phyloP scores from a whole-genome alignment of 2,797 vertebrate species.

The Thaleichthys pacificus region DNA sequence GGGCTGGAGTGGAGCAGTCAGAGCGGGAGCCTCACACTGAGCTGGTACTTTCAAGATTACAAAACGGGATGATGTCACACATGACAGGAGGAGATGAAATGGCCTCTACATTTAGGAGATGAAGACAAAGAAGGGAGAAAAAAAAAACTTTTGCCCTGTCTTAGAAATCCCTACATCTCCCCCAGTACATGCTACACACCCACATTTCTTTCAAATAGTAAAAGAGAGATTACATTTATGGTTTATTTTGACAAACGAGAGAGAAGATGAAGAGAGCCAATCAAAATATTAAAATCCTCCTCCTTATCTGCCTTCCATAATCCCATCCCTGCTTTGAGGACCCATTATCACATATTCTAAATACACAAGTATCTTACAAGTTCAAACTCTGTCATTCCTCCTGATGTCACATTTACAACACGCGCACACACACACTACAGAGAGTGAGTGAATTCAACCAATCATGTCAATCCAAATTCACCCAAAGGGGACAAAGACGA shows the following conservation, averaged over 20 bases:
- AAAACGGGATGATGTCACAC: constrained; percentile 37
- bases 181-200: background rate
- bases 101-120: constrained; percentile 41
- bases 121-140: constrained; percentile 20
- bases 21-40: background rate
- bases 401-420: background rate
- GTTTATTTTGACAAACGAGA: too few species aligned
- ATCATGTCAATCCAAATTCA: constrained; percentile 11
- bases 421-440: constrained; percentile 8
- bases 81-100: constrained; percentile 48
- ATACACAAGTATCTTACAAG: background rate
- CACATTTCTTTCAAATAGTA: too few species aligned
- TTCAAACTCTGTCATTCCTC: background rate
- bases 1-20: too few species aligned
- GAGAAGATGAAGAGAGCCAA: too few species aligned
- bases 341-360: too few species aligned
- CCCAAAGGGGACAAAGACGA: background rate
- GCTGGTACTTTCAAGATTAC: constrained; percentile 11
- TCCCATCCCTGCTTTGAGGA: background rate
- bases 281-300: background rate
- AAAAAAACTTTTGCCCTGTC: background rate
- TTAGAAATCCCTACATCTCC: background rate
- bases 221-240: too few species aligned
- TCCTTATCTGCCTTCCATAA: background rate
- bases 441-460: background rate